Conservation (phyloP, 2,797 vertebrate species). For the Chaetophractus vellerosus region DNA sequence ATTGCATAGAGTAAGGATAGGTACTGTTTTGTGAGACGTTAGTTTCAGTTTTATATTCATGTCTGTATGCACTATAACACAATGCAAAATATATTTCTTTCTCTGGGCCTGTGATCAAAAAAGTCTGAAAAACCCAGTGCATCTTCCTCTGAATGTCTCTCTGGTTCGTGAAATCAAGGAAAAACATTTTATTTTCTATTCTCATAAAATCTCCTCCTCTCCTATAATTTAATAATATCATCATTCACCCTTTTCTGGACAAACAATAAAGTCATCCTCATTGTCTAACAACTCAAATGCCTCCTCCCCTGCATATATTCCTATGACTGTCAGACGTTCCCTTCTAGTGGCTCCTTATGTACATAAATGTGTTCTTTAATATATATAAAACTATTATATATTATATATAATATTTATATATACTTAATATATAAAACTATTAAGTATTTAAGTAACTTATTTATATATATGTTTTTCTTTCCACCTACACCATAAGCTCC, state of each 20-base stretch:
- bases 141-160: conserved; percentile 22
- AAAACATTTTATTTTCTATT: conserved; percentile 26
- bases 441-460: neutral
- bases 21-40: neutral
- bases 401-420: neutral
- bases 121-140: neutral
- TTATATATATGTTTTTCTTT: neutral
- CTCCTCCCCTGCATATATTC: neutral
- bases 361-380: neutral
- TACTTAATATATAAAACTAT: neutral
- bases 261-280: conserved; percentile 5
- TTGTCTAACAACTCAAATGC: neutral
- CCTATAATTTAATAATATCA: neutral
- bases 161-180: neutral
- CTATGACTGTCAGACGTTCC: neutral
- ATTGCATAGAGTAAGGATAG: neutral
- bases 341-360: neutral
- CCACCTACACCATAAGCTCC: neutral
- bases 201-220: neutral
- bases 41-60: neutral
- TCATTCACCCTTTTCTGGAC: neutral
- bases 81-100: neutral
- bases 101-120: neutral
- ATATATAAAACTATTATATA: neutral
- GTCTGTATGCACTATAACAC: neutral